Evolutionary conservation across 2,888 invertebrate genomes (phyloP).

Genomic region (Malthinus seriepunctatus): DNA sequence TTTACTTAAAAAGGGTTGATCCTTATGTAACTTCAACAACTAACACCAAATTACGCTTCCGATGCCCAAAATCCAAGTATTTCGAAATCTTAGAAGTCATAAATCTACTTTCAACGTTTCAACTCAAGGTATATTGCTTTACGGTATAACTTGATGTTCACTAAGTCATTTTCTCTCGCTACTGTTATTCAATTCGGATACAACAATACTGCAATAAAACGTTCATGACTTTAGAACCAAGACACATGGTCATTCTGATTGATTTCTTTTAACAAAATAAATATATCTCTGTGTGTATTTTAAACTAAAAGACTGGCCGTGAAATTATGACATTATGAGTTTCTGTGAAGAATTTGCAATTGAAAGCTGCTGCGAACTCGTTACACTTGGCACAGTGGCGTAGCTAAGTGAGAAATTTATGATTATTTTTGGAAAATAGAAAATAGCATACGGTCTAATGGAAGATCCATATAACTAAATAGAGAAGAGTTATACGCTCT

Average conservation of each 20-base stretch:
- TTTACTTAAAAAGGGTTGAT: not conserved
- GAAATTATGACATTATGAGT: slow-evolving; percentile 10
- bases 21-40: not conserved
- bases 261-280: slow-evolving; percentile 18
- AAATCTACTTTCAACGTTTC: slow-evolving; percentile 13
- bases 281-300: slow-evolving; percentile 6
- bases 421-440: too few relatives aligned
- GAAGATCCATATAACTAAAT: too few relatives aligned
- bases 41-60: not conserved
- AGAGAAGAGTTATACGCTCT: too few relatives aligned
- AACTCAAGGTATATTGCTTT: slow-evolving; percentile 22
- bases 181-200: slow-evolving; percentile 16
- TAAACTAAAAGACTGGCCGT: not conserved
- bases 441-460: too few relatives aligned
- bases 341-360: not conserved
- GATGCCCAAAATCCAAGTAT: not conserved
- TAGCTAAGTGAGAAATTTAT: too few relatives aligned
- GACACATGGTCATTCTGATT: slow-evolving; percentile 22
- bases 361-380: too few relatives aligned
- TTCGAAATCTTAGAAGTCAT: slow-evolving; percentile 13
- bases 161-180: slow-evolving; percentile 29
- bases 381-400: too few relatives aligned
- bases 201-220: slow-evolving; percentile 32
- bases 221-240: slow-evolving; percentile 29
- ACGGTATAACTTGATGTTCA: slow-evolving; percentile 29